Conservation (phyloP, 2,113 vertebrate genomes). For the Fregetta grallaria region DNA sequence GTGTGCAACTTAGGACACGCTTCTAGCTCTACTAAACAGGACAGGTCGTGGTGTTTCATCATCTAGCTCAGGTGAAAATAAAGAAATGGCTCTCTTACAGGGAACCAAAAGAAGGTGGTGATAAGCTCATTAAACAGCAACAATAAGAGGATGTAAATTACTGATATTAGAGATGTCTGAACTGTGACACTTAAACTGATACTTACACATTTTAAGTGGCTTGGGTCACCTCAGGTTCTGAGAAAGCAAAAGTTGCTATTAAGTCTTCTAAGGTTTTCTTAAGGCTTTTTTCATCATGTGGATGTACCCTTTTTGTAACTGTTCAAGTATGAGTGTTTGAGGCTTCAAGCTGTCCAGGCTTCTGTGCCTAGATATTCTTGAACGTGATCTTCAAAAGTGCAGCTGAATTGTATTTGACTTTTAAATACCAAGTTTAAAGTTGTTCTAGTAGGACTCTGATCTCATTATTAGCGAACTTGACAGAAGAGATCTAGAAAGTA, state of each 20-base stretch:
- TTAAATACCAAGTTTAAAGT: background rate
- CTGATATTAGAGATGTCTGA: background rate
- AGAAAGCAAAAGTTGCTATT: background rate
- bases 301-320: background rate
- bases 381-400: background rate
- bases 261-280: background rate
- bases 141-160: background rate
- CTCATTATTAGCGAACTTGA: background rate
- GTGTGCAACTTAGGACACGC: fast-evolving
- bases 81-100: background rate
- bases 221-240: background rate
- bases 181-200: background rate
- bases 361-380: background rate
- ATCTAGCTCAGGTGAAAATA: background rate
- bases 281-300: background rate
- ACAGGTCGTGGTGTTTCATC: background rate
- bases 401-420: background rate
- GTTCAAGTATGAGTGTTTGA: background rate
- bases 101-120: background rate
- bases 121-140: background rate
- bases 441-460: background rate
- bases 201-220: background rate
- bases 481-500: background rate
- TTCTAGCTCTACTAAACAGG: background rate
- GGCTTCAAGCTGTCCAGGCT: background rate